Conservation (phyloP, 2,113 vertebrate species). For the rabbit (Oryctolagus cuniculus) region mOryCun1.1 NC_091442.1:109189501-109190000, state of each 20-base stretch:
- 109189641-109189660: background rate
- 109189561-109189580: background rate
- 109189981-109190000: conserved; percentile 68
- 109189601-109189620: background rate
- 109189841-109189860: conserved; percentile 51
- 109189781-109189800: conserved; percentile 51
- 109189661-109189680: background rate
- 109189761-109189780: background rate
- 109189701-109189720: background rate
- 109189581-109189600: background rate
- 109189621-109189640: background rate
- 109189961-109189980: conserved; percentile 78
- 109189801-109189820: conserved; percentile 72
- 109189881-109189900: background rate
- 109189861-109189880: conserved; percentile 19
- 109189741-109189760: conserved; percentile 59
- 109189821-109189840: conserved; percentile 46
- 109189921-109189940: background rate
- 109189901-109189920: background rate
- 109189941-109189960: conserved; percentile 66
- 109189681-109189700: background rate
- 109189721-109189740: conserved; percentile 53
- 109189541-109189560: accelerated
- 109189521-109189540: background rate
- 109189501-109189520: background rate